phyloP scores from a whole-genome alignment of 2,113 vertebrate species.

The Lophura nycthemera region DNA sequence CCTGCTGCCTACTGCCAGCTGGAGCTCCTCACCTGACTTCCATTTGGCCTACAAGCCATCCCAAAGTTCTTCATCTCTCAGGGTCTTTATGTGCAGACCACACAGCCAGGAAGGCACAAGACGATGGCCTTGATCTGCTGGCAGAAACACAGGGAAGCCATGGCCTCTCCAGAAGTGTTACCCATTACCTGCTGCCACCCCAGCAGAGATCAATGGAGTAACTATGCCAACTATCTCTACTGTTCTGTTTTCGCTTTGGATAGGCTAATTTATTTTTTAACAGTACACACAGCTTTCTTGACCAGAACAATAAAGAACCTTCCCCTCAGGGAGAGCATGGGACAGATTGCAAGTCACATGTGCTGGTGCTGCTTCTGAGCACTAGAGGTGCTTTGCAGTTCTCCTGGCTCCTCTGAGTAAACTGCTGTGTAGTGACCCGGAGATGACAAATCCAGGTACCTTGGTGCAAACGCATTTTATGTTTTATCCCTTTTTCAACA shows the following conservation, averaged over 20 bases:
- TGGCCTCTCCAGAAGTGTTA: rapidly evolving
- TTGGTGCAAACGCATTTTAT: neutral
- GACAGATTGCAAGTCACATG: neutral
- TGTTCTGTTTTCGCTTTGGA: neutral
- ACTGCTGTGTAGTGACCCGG: neutral
- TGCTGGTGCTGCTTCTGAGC: neutral
- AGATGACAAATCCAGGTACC: neutral
- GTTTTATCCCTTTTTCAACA: constrained; percentile 38
- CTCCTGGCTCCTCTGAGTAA: neutral
- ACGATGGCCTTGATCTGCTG: rapidly evolving
- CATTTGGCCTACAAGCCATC: neutral
- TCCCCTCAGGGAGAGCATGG: neutral
- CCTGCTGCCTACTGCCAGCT: rapidly evolving
- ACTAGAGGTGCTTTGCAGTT: neutral
- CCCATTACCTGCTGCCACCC: neutral
- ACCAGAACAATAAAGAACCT: neutral
- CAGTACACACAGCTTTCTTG: neutral
- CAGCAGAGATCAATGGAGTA: neutral
- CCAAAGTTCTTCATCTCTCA: neutral
- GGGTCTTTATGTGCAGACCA: neutral
- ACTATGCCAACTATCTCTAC: neutral
- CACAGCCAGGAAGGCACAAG: neutral
- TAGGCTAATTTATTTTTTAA: neutral
- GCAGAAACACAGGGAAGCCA: neutral
- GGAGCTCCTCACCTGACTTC: neutral